A percentile compares a stretch with the other conserved stretches of the same genome.
phyloP scores from a whole-genome alignment of 2,888 invertebrate species.

The Drosophila hamatofila region DNA sequence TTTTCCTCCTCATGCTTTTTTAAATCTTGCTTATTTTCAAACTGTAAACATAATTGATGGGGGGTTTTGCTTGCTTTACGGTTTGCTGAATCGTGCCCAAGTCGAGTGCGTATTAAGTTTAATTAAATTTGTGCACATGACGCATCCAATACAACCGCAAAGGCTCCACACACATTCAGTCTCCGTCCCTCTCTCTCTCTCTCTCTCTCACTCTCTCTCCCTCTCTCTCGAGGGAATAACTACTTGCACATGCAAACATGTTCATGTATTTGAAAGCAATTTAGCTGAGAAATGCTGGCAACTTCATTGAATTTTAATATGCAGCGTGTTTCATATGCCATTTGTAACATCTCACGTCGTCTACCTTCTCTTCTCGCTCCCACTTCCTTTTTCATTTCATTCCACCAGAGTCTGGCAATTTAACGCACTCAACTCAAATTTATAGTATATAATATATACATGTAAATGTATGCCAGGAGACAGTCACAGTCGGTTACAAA shows the following conservation, averaged over 20 bases:
- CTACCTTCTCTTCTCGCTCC: not conserved
- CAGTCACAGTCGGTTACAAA: constrained; percentile 21
- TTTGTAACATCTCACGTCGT: constrained; percentile 38
- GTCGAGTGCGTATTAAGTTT: constrained; percentile 60
- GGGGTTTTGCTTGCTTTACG: constrained; percentile 9
- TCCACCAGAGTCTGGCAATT: constrained; percentile 22
- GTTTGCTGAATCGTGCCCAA: constrained; percentile 20
- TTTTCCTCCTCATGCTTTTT: not conserved
- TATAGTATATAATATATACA: constrained; percentile 4
- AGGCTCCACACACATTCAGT: not conserved
- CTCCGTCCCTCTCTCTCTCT: not conserved
- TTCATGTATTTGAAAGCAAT: constrained; percentile 68
- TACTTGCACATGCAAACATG: constrained; percentile 36
- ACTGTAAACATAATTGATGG: constrained; percentile 62
- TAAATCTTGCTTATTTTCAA: constrained; percentile 46
- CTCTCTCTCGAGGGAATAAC: constrained; percentile 6
- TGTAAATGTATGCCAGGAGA: constrained; percentile 3
- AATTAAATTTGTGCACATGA: constrained; percentile 62
- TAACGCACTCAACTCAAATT: constrained; percentile 26
- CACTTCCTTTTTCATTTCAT: constrained; percentile 6
- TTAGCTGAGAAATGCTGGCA: constrained; percentile 68
- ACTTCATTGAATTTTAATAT: constrained; percentile 80
- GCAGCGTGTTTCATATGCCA: constrained; percentile 49
- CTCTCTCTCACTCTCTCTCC: not conserved
- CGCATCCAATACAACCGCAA: constrained; percentile 47